Evolutionary conservation across 2,888 invertebrate genomes (phyloP), one percentile per base, ranked within the genome.

Genomic region (Acronicta alni): DNA sequence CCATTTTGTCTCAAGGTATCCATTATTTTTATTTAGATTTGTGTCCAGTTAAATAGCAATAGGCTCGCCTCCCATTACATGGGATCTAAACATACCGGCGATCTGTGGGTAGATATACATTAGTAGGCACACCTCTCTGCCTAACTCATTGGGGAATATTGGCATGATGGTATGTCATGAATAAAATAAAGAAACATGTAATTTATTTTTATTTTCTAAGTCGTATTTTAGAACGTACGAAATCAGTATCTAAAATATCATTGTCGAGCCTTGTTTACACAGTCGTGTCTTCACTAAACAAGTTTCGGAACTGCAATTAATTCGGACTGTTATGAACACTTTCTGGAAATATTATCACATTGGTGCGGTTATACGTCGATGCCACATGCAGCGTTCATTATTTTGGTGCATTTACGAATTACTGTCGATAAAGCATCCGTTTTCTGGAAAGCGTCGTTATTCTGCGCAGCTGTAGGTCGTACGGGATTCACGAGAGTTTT

Each of bases 391-490:
- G 82, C 79, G 81, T 77, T 79, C 81, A 84, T 88, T 85, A 89
- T 85, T 87, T 83, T 77, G 80, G 80, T 79, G 78, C 82, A 83
- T 85, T 89, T 80, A 84, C 86, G 83, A 88, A 89, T 90, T 89
- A 87, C 81, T 87, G 85, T 82, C 87, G 82, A 89, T 89, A 89
- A 90, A 90, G 81, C 85, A 87, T 84, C 81, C 83, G 83, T 82
- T 88, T 89, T 87, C 90, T 88, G 82, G 89, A 89, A 89, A 88
- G 72, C 80, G 67, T 82, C 81, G 79, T 89, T 83, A 84, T 75
- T 75, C 71, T 73, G 77, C 81, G 75, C 89, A 89, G 87, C 89
- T 90, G 89, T 85, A 85, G 82, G 81, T 80, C 85, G 84, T 87
- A 82, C 79, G 58, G 64, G 70, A 78, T 80, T 81, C 79, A 72